phyloP scores from a whole-genome alignment of 2,797 vertebrate genomes.

The Nyctalus aviator region DNA sequence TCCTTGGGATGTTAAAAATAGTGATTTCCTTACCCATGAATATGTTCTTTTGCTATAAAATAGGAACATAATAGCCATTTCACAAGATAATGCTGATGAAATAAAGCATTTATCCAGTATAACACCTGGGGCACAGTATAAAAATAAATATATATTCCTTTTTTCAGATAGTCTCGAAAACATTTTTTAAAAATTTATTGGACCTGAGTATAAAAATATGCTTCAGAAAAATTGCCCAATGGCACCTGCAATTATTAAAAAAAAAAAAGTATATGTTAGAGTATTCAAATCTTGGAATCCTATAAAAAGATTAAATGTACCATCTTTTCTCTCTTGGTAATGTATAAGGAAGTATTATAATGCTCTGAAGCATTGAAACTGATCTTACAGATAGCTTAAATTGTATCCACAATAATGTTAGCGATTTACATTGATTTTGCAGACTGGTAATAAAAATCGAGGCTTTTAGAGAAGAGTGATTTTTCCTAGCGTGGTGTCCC shows the following conservation, averaged over 20 bases:
- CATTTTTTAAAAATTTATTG: neutral
- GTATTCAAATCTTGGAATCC: neutral
- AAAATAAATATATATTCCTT: neutral
- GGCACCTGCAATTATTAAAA: neutral
- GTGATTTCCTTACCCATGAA: neutral
- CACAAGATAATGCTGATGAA: neutral
- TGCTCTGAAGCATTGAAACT: neutral
- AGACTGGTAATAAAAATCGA: neutral
- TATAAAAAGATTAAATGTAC: slow-evolving; percentile 34
- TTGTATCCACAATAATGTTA: neutral
- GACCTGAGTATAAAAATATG: neutral
- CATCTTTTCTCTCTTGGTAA: neutral
- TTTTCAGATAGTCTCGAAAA: slow-evolving; percentile 31
- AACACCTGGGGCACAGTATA: neutral
- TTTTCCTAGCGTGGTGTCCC: neutral
- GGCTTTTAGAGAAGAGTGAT: neutral
- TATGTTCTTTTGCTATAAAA: neutral
- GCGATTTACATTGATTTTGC: neutral
- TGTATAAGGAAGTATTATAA: neutral
- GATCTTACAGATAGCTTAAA: neutral
- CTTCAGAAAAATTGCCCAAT: neutral
- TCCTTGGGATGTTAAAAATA: slow-evolving; percentile 12
- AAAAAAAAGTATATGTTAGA: neutral
- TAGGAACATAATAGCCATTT: neutral
- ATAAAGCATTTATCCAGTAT: neutral